phyloP scores from a whole-genome alignment of 2,797 vertebrate species.

The Platalea minor region DNA sequence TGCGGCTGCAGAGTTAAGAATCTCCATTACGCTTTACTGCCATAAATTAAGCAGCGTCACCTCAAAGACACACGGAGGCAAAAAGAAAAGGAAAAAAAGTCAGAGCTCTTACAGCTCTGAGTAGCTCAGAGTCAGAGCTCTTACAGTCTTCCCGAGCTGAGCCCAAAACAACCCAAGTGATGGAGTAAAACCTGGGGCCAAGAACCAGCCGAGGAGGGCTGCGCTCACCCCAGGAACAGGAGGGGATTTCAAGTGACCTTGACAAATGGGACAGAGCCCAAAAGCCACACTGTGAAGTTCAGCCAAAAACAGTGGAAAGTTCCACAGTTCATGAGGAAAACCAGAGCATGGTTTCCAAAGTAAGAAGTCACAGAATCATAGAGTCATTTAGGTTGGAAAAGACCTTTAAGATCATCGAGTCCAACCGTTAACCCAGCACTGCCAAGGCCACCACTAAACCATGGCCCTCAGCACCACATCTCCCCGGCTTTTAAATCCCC shows the following conservation, averaged over 20 bases:
- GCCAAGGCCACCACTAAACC: no score
- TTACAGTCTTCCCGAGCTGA: accelerated
- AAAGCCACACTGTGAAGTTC: accelerated
- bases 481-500: no score
- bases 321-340: accelerated
- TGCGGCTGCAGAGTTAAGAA: neutral
- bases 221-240: neutral
- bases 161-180: neutral
- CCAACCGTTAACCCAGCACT: no score
- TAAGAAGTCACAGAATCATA: no score
- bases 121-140: neutral
- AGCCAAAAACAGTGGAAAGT: no score
- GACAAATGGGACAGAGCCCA: neutral
- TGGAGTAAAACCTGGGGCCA: accelerated
- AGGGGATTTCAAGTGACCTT: no score
- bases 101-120: neutral
- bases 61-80: neutral
- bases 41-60: neutral
- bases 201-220: neutral
- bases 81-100: neutral
- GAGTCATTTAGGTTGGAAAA: no score
- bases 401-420: no score
- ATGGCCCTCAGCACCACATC: no score
- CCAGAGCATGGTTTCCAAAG: neutral
- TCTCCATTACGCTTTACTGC: neutral